Base-by-base conservation (phyloP, 2,888 invertebrate genomes). In the Ceraclea dissimilis region DNA sequence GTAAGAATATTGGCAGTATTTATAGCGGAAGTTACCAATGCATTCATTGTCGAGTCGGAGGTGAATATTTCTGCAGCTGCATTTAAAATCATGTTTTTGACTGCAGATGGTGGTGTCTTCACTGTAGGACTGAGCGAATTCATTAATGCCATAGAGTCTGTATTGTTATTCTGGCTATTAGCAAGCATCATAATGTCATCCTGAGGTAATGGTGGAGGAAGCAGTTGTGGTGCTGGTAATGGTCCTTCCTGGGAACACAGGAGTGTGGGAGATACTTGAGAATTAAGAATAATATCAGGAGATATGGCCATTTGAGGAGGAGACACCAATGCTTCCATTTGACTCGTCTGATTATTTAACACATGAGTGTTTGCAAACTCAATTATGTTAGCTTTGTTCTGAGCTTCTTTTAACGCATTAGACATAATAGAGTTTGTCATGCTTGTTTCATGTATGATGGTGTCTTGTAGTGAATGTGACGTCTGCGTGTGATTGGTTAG, bases 81-180 rank as follows among this genome's bases (percentile, higher is more conserved):
- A 67, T 85, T 85, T 53, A 88, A 75, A 47, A 88, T 79, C 79
- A 88, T 85, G n/a, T 84, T 84, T 63, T 88, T 87, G 63, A 85
- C 84, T 22, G 84, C 82, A 22, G 83, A 80, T 1, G 80, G 77
- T 47, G 81, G 79, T 47, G 79, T 80, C 66, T 74, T 79, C 57
- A 78, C 76, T 10, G 76, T 73, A 21, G 73, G 57, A 49, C 58
- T 62, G 21, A 61, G 20, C 17, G 59, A 47, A 10, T 54, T 50
- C 51, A 60, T 60, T 51, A 62, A 17, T 2, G 62, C 48, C 49
- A 62, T 55, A 20, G 54, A 50, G 16, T 61, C 56, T 16, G 50
- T 31, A 21, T 48, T 57, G 43, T 18, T 56, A 44, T 69, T 49
- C 31, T 58, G 59, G 51, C 57, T 69, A 56, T 73, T 75, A 1